These are phyloP conservation scores for Argyrosomus regius DNA, from an alignment of 2,797 vertebrate genomes.

Conservation along the genomic window DNA sequence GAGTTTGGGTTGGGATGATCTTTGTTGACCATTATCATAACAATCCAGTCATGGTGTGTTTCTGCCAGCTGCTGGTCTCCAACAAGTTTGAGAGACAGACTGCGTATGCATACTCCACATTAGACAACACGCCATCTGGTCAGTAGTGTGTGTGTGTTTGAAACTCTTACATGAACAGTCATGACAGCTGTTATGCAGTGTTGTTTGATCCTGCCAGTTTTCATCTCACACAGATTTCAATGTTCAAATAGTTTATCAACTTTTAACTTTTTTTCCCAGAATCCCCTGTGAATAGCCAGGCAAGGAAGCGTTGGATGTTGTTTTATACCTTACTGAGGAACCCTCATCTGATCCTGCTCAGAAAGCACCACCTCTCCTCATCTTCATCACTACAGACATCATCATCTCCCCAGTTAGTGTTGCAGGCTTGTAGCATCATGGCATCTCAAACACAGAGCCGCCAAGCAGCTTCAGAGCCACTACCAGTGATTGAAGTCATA, in stretches of 20 bases:
- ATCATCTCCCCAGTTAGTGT: conserved; percentile 1
- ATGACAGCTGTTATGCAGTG: background rate
- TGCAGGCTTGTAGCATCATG: conserved; percentile 61
- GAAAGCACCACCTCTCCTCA: conserved; percentile 81
- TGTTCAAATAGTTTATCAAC: background rate
- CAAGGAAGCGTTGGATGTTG: conserved; percentile 87
- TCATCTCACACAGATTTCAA: background rate
- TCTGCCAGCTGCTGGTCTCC: conserved; percentile 88
- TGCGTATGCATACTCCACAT: conserved; percentile 66
- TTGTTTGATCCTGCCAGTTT: background rate
- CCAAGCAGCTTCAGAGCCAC: conserved; percentile 4
- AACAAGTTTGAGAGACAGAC: conserved; percentile 62
- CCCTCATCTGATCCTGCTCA: conserved; percentile 82
- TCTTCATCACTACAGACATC: conserved; percentile 14
- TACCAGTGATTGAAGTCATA: conserved; percentile 34
- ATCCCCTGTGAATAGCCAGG: conserved; percentile 65
- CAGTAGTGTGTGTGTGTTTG: conserved; percentile 31
- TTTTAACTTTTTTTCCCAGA: conserved; percentile 67
- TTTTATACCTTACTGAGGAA: conserved; percentile 89
- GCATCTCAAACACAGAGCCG: conserved; percentile 65
- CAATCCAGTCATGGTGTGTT: conserved; percentile 91
- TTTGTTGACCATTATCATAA: conserved; percentile 92
- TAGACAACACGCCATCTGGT: conserved; percentile 81
- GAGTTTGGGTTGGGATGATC: conserved; percentile 93
- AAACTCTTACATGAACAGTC: background rate